Evolutionary conservation across 2,797 vertebrate genomes (phyloP).

Genomic region (Aeoliscus strigatus): DNA sequence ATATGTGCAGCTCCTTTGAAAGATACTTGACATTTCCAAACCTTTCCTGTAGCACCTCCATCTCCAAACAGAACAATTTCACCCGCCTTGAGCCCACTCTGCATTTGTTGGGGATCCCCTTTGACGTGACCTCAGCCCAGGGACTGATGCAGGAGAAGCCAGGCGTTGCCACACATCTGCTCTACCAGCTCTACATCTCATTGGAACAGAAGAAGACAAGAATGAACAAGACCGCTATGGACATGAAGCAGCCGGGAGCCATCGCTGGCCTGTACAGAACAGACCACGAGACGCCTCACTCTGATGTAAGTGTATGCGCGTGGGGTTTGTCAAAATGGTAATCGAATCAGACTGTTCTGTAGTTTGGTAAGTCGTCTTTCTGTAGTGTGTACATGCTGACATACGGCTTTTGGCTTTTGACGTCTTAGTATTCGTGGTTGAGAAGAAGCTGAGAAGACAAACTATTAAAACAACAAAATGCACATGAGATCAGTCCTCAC

Average conservation of each 20-base stretch:
- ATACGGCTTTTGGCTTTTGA: no score
- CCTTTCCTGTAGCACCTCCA: slow-evolving; percentile 60
- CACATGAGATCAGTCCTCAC: no score
- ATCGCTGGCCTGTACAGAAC: slow-evolving; percentile 61
- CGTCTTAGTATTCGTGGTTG: no score
- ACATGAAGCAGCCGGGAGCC: slow-evolving; percentile 73
- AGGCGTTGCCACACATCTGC: slow-evolving; percentile 80
- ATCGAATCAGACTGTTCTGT: background rate
- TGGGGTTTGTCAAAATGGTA: background rate
- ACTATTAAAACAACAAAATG: no score
- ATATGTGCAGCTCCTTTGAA: background rate
- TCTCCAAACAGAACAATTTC: slow-evolving; percentile 87
- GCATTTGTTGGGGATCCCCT: slow-evolving; percentile 81
- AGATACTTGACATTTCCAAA: background rate
- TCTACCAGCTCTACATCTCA: slow-evolving; percentile 85
- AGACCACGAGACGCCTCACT: slow-evolving; percentile 73
- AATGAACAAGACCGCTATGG: slow-evolving; percentile 67
- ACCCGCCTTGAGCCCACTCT: slow-evolving; percentile 85
- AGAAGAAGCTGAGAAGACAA: slow-evolving; percentile 56
- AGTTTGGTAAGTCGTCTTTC: no score
- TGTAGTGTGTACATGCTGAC: no score
- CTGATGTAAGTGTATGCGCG: slow-evolving; percentile 69
- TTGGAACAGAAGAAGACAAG: slow-evolving; percentile 84
- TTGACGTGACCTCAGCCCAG: slow-evolving; percentile 77
- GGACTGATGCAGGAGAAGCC: slow-evolving; percentile 83